Percentiles rank a stretch among this genome's conserved stretches.
phyloP scores from a whole-genome alignment of 1,140 invertebrate species.

The Trachymyrmex cornetzi region DNA sequence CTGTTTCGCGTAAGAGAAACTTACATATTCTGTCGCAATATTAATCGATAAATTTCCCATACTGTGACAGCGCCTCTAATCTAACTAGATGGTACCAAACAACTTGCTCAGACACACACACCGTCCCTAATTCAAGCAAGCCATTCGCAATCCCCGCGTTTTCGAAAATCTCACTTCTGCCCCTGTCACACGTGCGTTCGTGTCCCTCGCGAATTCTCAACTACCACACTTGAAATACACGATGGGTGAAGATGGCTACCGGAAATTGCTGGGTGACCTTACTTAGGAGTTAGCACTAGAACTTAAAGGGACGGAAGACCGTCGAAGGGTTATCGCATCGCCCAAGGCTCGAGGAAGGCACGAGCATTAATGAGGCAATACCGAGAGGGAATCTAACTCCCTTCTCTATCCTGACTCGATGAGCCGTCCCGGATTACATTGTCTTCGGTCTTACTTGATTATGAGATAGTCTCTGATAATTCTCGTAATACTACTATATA shows the following conservation, averaged over 20 bases:
- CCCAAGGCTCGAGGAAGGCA: conserved; percentile 63
- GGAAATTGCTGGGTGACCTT: conserved; percentile 86
- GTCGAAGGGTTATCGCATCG: conserved; percentile 81
- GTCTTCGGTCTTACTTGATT: conserved; percentile 77
- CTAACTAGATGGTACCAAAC: conserved; percentile 52
- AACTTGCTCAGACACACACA: conserved; percentile 47
- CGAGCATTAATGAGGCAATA: conserved; percentile 85
- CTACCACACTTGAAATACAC: conserved; percentile 77
- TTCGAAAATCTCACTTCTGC: conserved; percentile 70
- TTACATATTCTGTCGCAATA: background rate
- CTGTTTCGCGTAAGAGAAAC: background rate
- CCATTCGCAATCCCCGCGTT: conserved; percentile 53
- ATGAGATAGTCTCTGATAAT: conserved; percentile 58
- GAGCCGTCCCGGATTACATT: conserved; percentile 84
- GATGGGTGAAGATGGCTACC: conserved; percentile 83
- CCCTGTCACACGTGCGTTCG: conserved; percentile 59
- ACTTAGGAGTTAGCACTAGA: conserved; percentile 82
- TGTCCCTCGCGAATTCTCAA: conserved; percentile 75
- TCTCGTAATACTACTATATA: background rate
- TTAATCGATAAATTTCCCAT: conserved; percentile 29
- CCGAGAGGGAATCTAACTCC: conserved; percentile 75
- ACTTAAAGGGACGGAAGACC: conserved; percentile 70
- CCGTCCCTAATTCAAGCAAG: conserved; percentile 53
- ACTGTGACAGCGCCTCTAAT: conserved; percentile 22
- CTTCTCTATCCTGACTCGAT: conserved; percentile 83